A percentile compares a stretch with the other conserved stretches of the same genome.
Evolutionary conservation across 2,113 vertebrate species (phyloP).

Genomic region (Promerops cafer): DNA sequence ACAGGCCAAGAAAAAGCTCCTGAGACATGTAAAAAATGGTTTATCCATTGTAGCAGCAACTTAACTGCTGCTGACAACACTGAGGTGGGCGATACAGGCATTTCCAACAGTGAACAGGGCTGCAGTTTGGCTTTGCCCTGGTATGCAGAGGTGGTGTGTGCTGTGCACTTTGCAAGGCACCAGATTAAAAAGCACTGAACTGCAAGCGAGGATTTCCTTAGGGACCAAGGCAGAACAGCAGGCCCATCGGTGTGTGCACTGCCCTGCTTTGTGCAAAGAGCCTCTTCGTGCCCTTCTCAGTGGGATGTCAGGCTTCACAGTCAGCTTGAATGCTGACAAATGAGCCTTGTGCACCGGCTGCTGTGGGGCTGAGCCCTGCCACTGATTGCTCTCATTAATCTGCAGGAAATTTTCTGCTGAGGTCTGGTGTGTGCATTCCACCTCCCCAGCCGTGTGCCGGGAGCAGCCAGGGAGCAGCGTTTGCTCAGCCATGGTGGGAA

Average conservation of each 20-base stretch:
- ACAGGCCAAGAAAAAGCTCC: background rate
- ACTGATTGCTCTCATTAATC: background rate
- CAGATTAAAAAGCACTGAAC: background rate
- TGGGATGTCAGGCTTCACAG: background rate
- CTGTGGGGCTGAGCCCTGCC: background rate
- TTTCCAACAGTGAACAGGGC: background rate
- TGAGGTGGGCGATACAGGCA: background rate
- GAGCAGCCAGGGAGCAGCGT: background rate
- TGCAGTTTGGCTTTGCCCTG: background rate
- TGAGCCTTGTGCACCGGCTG: background rate
- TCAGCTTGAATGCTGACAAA: background rate
- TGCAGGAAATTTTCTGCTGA: background rate
- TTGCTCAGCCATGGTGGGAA: background rate
- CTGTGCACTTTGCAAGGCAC: background rate
- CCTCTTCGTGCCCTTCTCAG: background rate
- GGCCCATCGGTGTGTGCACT: accelerated
- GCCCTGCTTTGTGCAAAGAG: background rate
- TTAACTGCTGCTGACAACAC: background rate
- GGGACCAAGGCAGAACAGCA: background rate
- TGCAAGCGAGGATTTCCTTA: background rate
- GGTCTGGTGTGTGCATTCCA: background rate
- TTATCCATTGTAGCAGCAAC: background rate
- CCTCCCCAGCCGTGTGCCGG: accelerated
- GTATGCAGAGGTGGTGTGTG: background rate
- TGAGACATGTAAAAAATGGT: background rate